A percentile compares a stretch with the other conserved stretches of the same genome.
Evolutionary conservation across 2,113 vertebrate genomes (phyloP).

Genomic region (Brachyhypopomus occidentalis): DNA sequence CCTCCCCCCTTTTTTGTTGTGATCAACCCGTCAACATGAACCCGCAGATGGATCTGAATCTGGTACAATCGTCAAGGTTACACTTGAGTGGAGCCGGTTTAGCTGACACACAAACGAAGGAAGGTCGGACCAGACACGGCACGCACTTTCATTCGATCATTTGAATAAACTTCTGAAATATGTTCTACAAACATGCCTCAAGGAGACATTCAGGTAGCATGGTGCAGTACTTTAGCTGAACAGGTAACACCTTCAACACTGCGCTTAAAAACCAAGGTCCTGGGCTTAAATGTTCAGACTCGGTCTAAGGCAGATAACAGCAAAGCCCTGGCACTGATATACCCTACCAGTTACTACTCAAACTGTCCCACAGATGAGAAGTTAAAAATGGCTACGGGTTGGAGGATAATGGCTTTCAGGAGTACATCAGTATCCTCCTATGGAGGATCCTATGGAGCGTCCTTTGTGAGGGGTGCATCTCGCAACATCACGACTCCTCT

Average conservation of each 20-base stretch:
- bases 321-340: not conserved
- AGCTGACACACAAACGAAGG: not conserved
- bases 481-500: constrained; percentile 54
- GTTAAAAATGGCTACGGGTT: constrained; percentile 37
- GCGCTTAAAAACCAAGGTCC: not conserved
- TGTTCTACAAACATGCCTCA: not conserved
- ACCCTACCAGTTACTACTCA: constrained; percentile 32
- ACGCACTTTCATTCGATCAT: not conserved
- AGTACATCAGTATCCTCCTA: not conserved
- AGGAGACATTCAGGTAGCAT: not conserved
- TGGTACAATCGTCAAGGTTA: not conserved
- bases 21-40: no score
- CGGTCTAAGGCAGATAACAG: not conserved
- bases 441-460: no score
- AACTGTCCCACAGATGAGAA: not conserved
- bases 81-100: not conserved
- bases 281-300: not conserved
- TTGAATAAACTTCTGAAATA: not conserved
- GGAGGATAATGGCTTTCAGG: constrained; percentile 30
- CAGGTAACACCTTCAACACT: not conserved
- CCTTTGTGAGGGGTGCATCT: constrained; percentile 53
- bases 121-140: not conserved
- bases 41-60: no score
- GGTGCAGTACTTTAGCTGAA: no score
- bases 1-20: no score